Conservation (phyloP, 2,888 invertebrate species). For the Cryptus armator region DNA sequence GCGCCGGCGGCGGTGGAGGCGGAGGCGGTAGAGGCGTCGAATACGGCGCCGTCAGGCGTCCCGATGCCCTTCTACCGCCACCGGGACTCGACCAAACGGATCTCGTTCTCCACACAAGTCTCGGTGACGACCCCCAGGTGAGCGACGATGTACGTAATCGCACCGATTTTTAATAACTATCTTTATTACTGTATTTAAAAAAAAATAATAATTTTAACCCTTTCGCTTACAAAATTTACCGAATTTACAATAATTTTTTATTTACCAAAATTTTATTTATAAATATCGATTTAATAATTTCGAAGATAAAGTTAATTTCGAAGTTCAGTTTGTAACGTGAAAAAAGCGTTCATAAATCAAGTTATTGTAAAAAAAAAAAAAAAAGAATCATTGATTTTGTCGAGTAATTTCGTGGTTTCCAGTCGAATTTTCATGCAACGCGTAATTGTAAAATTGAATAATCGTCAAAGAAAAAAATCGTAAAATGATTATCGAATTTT, state of each 20-base stretch:
- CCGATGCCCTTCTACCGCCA: slow-evolving; percentile 83
- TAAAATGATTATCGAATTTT: slow-evolving; percentile 31
- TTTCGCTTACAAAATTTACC: neutral
- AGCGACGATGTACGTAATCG: slow-evolving; percentile 85
- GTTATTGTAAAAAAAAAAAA: too few species aligned
- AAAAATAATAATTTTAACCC: neutral
- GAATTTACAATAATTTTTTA: neutral
- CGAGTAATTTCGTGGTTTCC: neutral
- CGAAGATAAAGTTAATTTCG: too few species aligned
- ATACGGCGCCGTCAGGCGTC: slow-evolving; percentile 82
- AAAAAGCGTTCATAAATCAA: neutral
- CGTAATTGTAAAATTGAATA: neutral
- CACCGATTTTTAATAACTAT: slow-evolving; percentile 67
- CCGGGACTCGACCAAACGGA: slow-evolving; percentile 84
- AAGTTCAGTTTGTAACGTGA: neutral
- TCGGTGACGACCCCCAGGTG: slow-evolving; percentile 85
- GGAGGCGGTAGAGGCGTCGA: slow-evolving; percentile 80
- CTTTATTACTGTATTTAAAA: slow-evolving; percentile 6
- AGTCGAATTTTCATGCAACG: neutral
- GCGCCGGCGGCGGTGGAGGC: slow-evolving; percentile 83
- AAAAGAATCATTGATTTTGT: too few species aligned
- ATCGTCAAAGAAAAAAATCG: slow-evolving; percentile 8
- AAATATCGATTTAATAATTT: too few species aligned
- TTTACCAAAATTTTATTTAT: too few species aligned
- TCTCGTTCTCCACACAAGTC: slow-evolving; percentile 84